Conservation (phyloP, 2,113 vertebrate species). For the Cynoglossus semilaevis region DNA sequence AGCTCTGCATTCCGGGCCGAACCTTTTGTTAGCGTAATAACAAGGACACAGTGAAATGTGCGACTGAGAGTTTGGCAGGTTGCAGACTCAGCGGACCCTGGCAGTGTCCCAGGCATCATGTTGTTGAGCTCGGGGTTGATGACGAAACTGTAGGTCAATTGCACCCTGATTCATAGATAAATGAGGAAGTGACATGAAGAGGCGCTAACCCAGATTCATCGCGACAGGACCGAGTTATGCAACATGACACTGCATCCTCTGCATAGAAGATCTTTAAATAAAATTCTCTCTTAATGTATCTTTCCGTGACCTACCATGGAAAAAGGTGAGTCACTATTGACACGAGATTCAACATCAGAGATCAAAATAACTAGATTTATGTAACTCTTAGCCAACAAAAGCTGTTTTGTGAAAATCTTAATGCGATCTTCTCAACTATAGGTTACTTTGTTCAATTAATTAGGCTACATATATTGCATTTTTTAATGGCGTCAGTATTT, state of each 20-base stretch:
- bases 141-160: constrained; percentile 37
- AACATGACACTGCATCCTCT: neutral
- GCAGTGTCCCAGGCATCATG: constrained; percentile 25
- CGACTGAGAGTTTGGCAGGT: constrained; percentile 31
- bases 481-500: no score
- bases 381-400: no score
- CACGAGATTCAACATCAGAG: no score
- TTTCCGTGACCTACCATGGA: no score
- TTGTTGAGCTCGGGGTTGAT: constrained; percentile 13
- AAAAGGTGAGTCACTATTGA: no score
- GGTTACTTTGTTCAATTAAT: no score
- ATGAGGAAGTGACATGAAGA: constrained; percentile 34
- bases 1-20: neutral
- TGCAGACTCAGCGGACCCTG: constrained; percentile 35
- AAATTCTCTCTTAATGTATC: no score
- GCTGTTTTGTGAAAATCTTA: no score
- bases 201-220: constrained; percentile 19
- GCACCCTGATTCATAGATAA: constrained; percentile 24
- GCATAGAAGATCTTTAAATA: neutral
- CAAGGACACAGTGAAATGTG: constrained; percentile 31
- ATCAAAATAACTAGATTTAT: no score
- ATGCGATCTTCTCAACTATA: no score
- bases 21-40: constrained; percentile 26
- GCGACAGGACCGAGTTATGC: neutral
- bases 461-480: no score